A percentile compares a stretch with the other conserved stretches of the same genome.
phyloP scores from a whole-genome alignment of 30 jellyfish, hydroid and myxozoan species.

The Turritopsis rubra region DNA sequence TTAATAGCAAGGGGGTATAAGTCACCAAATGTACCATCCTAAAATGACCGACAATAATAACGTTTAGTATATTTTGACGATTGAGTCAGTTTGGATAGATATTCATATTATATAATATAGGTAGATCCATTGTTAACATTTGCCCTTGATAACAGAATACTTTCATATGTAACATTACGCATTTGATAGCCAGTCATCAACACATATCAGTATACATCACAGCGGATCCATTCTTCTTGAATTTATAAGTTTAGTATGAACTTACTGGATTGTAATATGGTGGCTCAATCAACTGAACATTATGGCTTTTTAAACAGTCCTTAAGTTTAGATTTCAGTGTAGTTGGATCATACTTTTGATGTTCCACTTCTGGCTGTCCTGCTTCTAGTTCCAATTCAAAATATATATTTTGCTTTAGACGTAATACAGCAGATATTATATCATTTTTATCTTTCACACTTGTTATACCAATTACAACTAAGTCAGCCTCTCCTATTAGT shows the following conservation, averaged over 20 bases:
- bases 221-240: not conserved
- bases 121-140: too few species aligned
- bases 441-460: constrained; percentile 77
- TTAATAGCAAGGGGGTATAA: constrained; percentile 61
- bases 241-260: not conserved
- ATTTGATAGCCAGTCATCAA: too few species aligned
- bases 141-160: too few species aligned
- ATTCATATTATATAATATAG: too few species aligned
- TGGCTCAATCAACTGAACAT: constrained; percentile 82
- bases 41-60: not conserved
- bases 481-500: constrained; percentile 63
- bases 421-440: constrained; percentile 67
- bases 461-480: constrained; percentile 60
- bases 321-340: constrained; percentile 54
- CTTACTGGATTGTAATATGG: constrained; percentile 87
- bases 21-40: constrained; percentile 92
- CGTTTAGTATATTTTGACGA: too few species aligned
- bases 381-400: constrained; percentile 81
- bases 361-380: constrained; percentile 8
- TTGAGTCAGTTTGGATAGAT: too few species aligned
- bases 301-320: constrained; percentile 49
- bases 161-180: too few species aligned
- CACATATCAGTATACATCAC: too few species aligned
- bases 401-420: constrained; percentile 58
- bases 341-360: constrained; percentile 42